Conservation (phyloP, 2,888 invertebrate species). For the Cacoxenus indagator region DNA sequence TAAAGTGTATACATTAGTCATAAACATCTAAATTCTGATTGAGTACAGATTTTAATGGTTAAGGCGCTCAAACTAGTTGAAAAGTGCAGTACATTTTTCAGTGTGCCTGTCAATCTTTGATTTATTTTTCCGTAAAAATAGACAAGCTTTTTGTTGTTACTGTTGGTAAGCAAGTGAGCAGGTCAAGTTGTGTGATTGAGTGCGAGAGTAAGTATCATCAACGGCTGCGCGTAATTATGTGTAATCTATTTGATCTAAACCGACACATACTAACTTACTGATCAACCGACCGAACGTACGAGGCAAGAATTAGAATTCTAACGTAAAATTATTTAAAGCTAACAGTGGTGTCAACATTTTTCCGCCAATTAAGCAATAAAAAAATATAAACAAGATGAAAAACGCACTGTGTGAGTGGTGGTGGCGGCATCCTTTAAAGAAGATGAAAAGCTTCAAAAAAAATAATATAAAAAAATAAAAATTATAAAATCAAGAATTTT, state of each 20-base stretch:
- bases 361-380: background rate
- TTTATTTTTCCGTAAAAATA: constrained; percentile 53
- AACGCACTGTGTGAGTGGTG: background rate
- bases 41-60: constrained; percentile 2
- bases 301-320: background rate
- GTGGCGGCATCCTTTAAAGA: background rate
- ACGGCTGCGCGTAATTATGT: constrained; percentile 23
- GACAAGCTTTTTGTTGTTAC: constrained; percentile 43
- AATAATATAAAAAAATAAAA: background rate
- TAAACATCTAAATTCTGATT: constrained; percentile 7
- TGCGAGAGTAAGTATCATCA: background rate
- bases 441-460: constrained; percentile 11
- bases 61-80: constrained; percentile 38
- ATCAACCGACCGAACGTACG: background rate
- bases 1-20: background rate
- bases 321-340: background rate
- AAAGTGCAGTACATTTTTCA: constrained; percentile 35
- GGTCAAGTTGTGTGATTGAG: constrained; percentile 17
- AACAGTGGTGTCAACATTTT: constrained; percentile 5
- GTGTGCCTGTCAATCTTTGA: constrained; percentile 50
- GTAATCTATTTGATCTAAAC: constrained; percentile 59
- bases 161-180: no score
- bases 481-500: constrained; percentile 9
- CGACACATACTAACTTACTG: constrained; percentile 36
- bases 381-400: background rate